Evolutionary conservation across 2,888 invertebrate species (phyloP).

Genomic region (Mactromeris polynyma): DNA sequence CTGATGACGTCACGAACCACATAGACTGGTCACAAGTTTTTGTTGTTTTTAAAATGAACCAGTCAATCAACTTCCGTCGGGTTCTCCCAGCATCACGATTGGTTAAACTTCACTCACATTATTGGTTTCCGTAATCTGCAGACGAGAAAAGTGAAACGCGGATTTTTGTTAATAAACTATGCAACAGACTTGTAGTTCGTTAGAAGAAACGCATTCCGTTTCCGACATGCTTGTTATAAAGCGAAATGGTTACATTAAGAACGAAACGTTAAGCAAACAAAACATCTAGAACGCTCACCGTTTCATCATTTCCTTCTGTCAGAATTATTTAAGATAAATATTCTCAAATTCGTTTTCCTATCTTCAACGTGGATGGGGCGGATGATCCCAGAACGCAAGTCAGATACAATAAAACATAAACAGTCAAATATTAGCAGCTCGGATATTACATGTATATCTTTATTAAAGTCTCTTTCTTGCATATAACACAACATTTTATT

Average conservation of each 20-base stretch:
- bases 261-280: not conserved
- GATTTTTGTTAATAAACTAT: not conserved
- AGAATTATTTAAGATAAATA: too few relatives aligned
- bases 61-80: not conserved
- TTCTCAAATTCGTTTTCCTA: too few relatives aligned
- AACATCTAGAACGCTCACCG: too few relatives aligned
- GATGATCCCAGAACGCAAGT: too few relatives aligned
- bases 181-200: not conserved
- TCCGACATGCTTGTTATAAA: not conserved
- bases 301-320: too few relatives aligned
- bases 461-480: too few relatives aligned
- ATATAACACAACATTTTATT: too few relatives aligned
- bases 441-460: too few relatives aligned
- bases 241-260: not conserved
- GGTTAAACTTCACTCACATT: not conserved
- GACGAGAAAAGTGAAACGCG: not conserved
- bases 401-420: too few relatives aligned
- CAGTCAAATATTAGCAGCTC: too few relatives aligned
- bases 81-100: not conserved
- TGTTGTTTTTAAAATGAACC: not conserved
- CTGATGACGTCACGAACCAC: not conserved
- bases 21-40: not conserved
- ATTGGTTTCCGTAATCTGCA: not conserved
- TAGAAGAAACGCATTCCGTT: not conserved
- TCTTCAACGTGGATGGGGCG: too few relatives aligned